These are phyloP conservation scores for Dryobotodes eremita DNA, from an alignment of 2,888 invertebrate genomes.

Conservation along the genomic window DNA sequence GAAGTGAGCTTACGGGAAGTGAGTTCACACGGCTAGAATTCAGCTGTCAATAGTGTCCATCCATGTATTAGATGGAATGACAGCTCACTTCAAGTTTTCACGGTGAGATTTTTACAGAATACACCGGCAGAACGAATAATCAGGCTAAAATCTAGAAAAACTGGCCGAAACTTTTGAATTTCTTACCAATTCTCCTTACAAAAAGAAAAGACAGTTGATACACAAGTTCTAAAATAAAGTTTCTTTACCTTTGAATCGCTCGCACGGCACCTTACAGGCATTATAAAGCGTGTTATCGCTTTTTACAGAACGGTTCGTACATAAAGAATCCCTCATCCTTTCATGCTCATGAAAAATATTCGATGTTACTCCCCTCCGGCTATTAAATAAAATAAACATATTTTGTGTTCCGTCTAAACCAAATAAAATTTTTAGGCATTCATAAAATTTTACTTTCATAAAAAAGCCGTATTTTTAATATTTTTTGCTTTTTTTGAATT, in stretches of 20 bases:
- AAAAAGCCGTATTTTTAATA: slow-evolving; percentile 23
- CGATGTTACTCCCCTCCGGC: slow-evolving; percentile 6
- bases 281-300: slow-evolving; percentile 17
- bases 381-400: slow-evolving; percentile 17
- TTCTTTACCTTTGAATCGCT: slow-evolving; percentile 24
- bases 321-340: slow-evolving; percentile 1
- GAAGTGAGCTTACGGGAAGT: background rate
- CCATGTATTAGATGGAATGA: background rate
- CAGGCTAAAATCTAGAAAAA: background rate
- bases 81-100: background rate
- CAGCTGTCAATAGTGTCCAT: background rate
- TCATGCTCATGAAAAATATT: slow-evolving; percentile 21
- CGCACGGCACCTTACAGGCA: slow-evolving; percentile 2
- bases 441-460: slow-evolving; percentile 40
- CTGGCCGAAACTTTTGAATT: background rate
- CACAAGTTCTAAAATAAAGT: slow-evolving; percentile 14
- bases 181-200: background rate
- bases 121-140: background rate
- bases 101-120: background rate
- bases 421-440: background rate
- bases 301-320: background rate
- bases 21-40: background rate
- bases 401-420: slow-evolving; percentile 5
- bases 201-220: background rate
- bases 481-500: slow-evolving; percentile 65